Evolutionary conservation across 2,888 invertebrate species (phyloP).

Genomic region (Tenthredo amoena): DNA sequence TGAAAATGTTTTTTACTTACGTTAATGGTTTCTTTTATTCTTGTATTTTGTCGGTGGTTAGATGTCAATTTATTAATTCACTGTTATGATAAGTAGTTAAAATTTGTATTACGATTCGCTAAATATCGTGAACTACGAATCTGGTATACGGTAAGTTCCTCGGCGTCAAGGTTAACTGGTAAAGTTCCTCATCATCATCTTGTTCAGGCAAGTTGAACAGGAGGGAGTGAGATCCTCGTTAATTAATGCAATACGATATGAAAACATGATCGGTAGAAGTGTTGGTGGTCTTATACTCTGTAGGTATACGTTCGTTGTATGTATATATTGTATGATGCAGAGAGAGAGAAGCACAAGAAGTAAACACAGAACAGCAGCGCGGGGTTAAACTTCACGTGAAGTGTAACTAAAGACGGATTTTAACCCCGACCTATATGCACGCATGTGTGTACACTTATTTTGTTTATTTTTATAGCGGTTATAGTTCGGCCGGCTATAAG

Average conservation of each 20-base stretch:
- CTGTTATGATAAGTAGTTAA: no score
- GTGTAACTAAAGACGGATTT: background rate
- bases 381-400: background rate
- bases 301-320: background rate
- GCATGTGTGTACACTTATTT: background rate
- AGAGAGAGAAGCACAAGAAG: background rate
- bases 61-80: no score
- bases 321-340: background rate
- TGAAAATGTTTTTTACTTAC: background rate
- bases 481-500: background rate
- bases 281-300: background rate
- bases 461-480: background rate
- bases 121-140: background rate
- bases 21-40: background rate
- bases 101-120: no score
- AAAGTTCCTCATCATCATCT: conserved; percentile 9
- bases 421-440: background rate
- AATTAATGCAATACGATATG: conserved; percentile 6
- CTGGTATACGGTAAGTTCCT: background rate
- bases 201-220: background rate
- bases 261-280: background rate
- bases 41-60: background rate
- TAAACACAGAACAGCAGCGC: background rate
- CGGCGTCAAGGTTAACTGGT: conserved; percentile 41
- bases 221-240: conserved; percentile 16